phyloP scores from a whole-genome alignment of 2,113 vertebrate genomes.

The Morone chrysops region DNA sequence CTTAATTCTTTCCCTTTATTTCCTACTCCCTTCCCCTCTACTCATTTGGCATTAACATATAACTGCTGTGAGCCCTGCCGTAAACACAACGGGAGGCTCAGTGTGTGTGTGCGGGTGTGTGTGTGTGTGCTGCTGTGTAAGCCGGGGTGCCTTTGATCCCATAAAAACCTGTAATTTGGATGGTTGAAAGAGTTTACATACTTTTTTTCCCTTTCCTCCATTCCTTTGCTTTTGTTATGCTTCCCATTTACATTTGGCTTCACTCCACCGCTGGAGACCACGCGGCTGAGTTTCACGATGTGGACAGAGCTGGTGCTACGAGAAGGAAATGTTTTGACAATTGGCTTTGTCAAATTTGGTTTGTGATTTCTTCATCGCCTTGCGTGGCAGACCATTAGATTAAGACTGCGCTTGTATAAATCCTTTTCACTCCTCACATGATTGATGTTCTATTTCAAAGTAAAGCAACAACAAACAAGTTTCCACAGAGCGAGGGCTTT shows the following conservation, averaged over 20 bases:
- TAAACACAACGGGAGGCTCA: slow-evolving; percentile 55
- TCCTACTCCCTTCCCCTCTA: slow-evolving; percentile 39
- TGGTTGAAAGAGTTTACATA: slow-evolving; percentile 75
- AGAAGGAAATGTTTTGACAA: slow-evolving; percentile 62
- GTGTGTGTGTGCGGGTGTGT: slow-evolving; percentile 39
- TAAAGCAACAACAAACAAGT: slow-evolving; percentile 69
- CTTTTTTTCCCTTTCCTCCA: slow-evolving; percentile 23
- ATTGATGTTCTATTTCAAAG: slow-evolving; percentile 76
- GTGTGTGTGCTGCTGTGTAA: slow-evolving; percentile 48
- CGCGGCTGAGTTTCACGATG: slow-evolving; percentile 8
- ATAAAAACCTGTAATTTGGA: slow-evolving; percentile 81
- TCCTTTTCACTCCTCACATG: slow-evolving; percentile 57
- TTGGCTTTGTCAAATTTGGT: slow-evolving; percentile 69
- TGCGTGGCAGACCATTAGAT: slow-evolving; percentile 67
- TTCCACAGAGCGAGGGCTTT: slow-evolving; percentile 42
- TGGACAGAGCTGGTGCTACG: slow-evolving; percentile 9
- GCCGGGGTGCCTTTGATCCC: slow-evolving; percentile 72
- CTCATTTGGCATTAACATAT: slow-evolving; percentile 80
- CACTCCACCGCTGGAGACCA: slow-evolving; percentile 31
- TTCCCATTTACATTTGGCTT: slow-evolving; percentile 71
- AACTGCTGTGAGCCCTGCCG: slow-evolving; percentile 68
- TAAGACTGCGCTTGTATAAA: slow-evolving; percentile 64
- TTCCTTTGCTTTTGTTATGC: slow-evolving; percentile 41
- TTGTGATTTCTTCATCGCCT: slow-evolving; percentile 56
- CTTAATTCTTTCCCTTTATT: slow-evolving; percentile 63